Evolutionary conservation across 2,797 vertebrate species (phyloP).

Genomic region (Falco concolor): DNA sequence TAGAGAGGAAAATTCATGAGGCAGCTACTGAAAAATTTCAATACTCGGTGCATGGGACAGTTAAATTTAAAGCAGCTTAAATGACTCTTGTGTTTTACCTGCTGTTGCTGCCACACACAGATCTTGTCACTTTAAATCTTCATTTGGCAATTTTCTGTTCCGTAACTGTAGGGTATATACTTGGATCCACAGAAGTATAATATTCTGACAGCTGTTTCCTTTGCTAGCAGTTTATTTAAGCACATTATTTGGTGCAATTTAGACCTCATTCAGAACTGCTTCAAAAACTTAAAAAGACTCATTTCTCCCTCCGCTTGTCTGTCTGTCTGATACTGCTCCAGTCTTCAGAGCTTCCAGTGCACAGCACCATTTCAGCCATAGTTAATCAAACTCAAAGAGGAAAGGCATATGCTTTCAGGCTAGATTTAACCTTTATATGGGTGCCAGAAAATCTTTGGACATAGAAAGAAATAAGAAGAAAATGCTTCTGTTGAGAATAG

Average conservation of each 20-base stretch:
- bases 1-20: not conserved
- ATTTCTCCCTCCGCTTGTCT: constrained; percentile 12
- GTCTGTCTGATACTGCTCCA: constrained; percentile 34
- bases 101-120: constrained; percentile 18
- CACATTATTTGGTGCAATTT: constrained; percentile 61
- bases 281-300: constrained; percentile 57
- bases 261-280: constrained; percentile 47
- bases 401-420: constrained; percentile 44
- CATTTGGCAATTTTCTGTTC: constrained; percentile 57
- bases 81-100: constrained; percentile 7
- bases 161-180: constrained; percentile 54
- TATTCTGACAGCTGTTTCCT: constrained; percentile 61
- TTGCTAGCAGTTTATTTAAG: constrained; percentile 67
- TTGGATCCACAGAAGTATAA: constrained; percentile 51
- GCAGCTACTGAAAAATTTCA: not conserved
- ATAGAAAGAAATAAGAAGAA: constrained; percentile 26
- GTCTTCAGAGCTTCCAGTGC: constrained; percentile 14
- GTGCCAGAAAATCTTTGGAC: constrained; percentile 34
- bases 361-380: constrained; percentile 19
- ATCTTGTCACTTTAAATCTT: constrained; percentile 55
- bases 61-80: constrained; percentile 44
- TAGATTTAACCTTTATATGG: constrained; percentile 53
- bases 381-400: constrained; percentile 36
- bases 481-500: constrained; percentile 19
- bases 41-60: not conserved